Evolutionary conservation across 1,140 invertebrate species (phyloP).

Genomic region (Cephus cinctus): DNA sequence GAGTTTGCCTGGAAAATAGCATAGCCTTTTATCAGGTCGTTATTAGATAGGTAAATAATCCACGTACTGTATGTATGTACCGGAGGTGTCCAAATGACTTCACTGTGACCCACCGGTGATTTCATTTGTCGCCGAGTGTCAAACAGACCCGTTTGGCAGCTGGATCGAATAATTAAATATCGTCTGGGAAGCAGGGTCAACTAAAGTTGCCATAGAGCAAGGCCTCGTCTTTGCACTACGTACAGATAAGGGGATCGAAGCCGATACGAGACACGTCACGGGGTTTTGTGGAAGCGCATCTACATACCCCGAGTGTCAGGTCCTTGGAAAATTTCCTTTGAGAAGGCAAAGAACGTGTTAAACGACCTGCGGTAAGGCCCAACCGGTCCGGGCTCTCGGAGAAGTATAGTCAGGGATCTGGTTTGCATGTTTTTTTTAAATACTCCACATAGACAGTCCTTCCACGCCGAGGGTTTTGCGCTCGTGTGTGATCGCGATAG

Average conservation of each 20-base stretch:
- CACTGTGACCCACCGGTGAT: not conserved
- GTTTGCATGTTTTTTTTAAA: constrained; percentile 37
- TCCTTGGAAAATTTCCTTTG: not conserved
- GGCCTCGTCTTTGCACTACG: too few species aligned
- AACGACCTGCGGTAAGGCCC: constrained; percentile 18
- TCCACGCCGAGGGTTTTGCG: not conserved
- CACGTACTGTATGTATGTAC: too few species aligned
- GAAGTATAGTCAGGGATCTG: constrained; percentile 25
- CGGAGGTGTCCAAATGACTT: too few species aligned
- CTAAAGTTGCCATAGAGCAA: too few species aligned
- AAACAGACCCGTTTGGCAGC: too few species aligned
- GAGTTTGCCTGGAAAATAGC: too few species aligned
- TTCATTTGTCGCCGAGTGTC: not conserved
- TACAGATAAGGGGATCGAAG: too few species aligned
- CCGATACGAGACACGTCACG: too few species aligned
- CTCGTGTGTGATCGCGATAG: not conserved
- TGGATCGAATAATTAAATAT: too few species aligned
- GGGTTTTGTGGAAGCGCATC: not conserved
- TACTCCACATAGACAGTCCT: constrained; percentile 37
- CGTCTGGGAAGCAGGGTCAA: not conserved
- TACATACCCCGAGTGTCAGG: not conserved
- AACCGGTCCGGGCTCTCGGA: constrained; percentile 29
- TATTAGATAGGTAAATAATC: too few species aligned
- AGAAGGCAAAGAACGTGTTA: constrained; percentile 32
- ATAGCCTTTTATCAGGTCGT: too few species aligned